Percentiles rank a stretch among this genome's conserved stretches.
Conservation (phyloP, 2,797 vertebrate genomes). For the Microctenopoma lineatum region DNA sequence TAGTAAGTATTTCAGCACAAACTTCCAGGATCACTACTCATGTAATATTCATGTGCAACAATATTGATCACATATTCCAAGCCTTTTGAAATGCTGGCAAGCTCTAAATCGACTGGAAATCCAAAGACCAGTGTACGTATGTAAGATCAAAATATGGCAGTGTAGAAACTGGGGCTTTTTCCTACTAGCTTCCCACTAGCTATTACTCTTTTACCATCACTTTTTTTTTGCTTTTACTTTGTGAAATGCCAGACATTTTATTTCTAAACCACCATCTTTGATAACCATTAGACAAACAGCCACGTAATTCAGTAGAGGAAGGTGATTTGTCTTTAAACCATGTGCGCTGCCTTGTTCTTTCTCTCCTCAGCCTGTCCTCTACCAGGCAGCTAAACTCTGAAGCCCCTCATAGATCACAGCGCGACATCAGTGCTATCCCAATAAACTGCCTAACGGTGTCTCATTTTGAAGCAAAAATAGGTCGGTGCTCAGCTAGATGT, state of each 20-base stretch:
- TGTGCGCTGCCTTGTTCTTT: neutral
- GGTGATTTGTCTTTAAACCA: slow-evolving; percentile 29
- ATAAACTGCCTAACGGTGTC: slow-evolving; percentile 4
- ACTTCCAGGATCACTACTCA: slow-evolving; percentile 1
- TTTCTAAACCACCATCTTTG: neutral
- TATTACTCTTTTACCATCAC: neutral
- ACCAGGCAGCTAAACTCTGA: slow-evolving; percentile 10
- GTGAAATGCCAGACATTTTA: slow-evolving; percentile 2
- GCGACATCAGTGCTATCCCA: slow-evolving; percentile 10
- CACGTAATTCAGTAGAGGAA: slow-evolving; percentile 8
- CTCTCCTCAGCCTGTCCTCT: slow-evolving; percentile 35
- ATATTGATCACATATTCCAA: slow-evolving; percentile 4
- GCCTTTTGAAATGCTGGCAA: slow-evolving; percentile 5
- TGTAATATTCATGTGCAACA: slow-evolving; percentile 24
- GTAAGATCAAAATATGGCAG: neutral
- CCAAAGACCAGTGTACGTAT: neutral
- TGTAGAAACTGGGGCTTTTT: neutral
- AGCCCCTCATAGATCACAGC: slow-evolving; percentile 46
- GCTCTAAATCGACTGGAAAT: slow-evolving; percentile 13
- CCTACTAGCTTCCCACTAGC: neutral
- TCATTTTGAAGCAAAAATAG: slow-evolving; percentile 46
- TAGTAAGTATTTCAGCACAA: neutral
- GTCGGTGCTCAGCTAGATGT: slow-evolving; percentile 44
- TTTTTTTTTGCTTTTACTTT: slow-evolving; percentile 17
- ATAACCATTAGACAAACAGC: neutral